A percentile compares a stretch with the other conserved stretches of the same genome.
phyloP scores from a whole-genome alignment of 1,140 invertebrate species.

The Pygmarrhopalites habei region DNA sequence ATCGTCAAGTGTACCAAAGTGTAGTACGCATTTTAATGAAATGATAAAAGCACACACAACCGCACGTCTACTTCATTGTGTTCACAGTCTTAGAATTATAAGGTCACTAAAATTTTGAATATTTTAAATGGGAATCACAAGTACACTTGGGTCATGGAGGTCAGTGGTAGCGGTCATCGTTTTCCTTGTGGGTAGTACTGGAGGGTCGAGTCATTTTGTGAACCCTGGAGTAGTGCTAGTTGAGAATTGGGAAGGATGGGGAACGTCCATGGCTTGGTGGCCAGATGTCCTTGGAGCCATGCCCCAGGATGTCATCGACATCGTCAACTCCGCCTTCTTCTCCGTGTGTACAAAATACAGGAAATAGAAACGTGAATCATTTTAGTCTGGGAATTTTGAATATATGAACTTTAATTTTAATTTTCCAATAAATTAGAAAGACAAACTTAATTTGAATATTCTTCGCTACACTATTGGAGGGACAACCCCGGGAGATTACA shows the following conservation, averaged over 20 bases:
- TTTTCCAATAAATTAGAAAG: slow-evolving; percentile 20
- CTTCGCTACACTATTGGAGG: slow-evolving; percentile 35
- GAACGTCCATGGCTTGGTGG: slow-evolving; percentile 19
- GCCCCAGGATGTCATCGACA: slow-evolving; percentile 22
- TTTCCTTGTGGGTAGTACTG: too few relatives aligned
- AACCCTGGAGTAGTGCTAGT: slow-evolving; percentile 6
- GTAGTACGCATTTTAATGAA: too few relatives aligned
- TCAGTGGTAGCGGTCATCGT: slow-evolving; percentile 25
- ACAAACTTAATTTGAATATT: slow-evolving; percentile 34
- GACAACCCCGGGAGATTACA: slow-evolving; percentile 23
- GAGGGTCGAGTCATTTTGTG: background rate
- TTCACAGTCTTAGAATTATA: too few relatives aligned
- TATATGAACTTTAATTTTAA: background rate
- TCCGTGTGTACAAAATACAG: slow-evolving; percentile 29
- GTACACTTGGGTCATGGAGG: slow-evolving; percentile 29
- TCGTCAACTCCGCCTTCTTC: slow-evolving; percentile 29
- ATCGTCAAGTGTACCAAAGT: too few relatives aligned
- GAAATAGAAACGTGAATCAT: too few relatives aligned
- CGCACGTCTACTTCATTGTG: too few relatives aligned
- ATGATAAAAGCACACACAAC: too few relatives aligned
- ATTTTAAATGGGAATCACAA: too few relatives aligned
- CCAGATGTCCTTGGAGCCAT: slow-evolving; percentile 32
- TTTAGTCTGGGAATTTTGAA: too few relatives aligned
- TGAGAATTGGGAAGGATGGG: slow-evolving; percentile 17
- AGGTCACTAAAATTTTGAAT: too few relatives aligned